Base-by-base conservation (phyloP, 2,888 invertebrate species). In the Willowsia nigromaculata region DNA sequence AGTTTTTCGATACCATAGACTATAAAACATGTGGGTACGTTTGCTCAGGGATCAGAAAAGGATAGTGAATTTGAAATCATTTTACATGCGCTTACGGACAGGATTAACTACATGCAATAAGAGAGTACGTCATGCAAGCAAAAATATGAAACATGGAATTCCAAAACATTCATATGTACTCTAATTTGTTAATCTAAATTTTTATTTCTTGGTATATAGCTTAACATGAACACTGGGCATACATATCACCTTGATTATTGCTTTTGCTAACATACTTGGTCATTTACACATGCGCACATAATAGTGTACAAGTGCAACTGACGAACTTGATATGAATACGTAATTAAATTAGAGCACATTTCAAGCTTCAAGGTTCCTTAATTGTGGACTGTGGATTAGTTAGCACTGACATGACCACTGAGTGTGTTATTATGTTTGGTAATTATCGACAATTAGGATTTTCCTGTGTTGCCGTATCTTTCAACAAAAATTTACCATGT, bases 271-370 rank as follows among this genome's bases (percentile, higher is more conserved):
- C 18, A 74, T 27, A 47, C 47, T 47, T 74, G 74, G 27, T 53
- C 53, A 81, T 80, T 86, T 87, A 40, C 71, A 85, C 78, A 81
- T 87, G 71, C 56, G 47, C 53, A 78, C 53, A 74, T 27, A 40
- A 71, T 22, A 4, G 43, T 27, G 43, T 65, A 53, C 80, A 86
- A 81, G 81, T 81, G 80, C 87, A 83, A 76, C 87, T 62, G 82
- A 74, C 74, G 83, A 88, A 88, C 88, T 88, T 88, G 88, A 88
- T 88, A 88, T 88, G 88, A 88, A 88, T 88, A 88, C 88, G 76
- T 88, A 88, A 88, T 88, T 88, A 88, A 88, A 88, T 88, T 88
- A 88, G 88, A 88, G 88, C 88, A 88, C 82, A 88, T 88, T 88
- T 88, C 88, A 88, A 88, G 88, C 88, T 88, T 47, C 88, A 88